Conservation (phyloP, 2,888 invertebrate genomes). For the Trypoxylon attenuatum region DNA sequence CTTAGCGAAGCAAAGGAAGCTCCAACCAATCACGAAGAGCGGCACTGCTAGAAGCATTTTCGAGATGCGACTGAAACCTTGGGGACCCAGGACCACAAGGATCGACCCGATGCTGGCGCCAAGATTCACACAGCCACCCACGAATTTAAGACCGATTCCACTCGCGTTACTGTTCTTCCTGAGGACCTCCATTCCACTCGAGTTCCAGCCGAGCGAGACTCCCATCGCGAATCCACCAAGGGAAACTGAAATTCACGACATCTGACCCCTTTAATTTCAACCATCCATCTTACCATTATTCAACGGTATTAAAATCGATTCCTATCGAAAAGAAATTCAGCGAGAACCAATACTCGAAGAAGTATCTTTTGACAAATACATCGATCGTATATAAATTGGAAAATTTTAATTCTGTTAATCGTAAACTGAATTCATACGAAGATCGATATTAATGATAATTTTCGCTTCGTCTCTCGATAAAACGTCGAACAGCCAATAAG, state of each 20-base stretch:
- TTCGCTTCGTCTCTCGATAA: no score
- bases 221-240: constrained; percentile 66
- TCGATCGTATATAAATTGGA: no score
- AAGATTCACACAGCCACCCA: constrained; percentile 57
- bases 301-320: no score
- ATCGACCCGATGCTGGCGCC: constrained; percentile 60
- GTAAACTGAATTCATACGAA: no score
- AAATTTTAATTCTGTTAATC: no score
- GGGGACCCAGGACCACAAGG: constrained; percentile 52
- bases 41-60: constrained; percentile 55
- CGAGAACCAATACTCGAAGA: no score
- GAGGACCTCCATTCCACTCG: constrained; percentile 56
- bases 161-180: constrained; percentile 54
- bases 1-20: constrained; percentile 54
- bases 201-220: constrained; percentile 68
- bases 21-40: constrained; percentile 57
- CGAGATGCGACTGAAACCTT: constrained; percentile 44
- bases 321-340: no score
- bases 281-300: no score
- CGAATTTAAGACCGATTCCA: constrained; percentile 54
- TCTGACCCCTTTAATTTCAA: constrained; percentile 1
- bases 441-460: no score
- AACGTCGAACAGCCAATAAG: no score
- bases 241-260: constrained; percentile 59
- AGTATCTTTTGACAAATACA: no score